phyloP scores from a whole-genome alignment of 1,140 invertebrate species.

The Drosophila sturtevanti region DNA sequence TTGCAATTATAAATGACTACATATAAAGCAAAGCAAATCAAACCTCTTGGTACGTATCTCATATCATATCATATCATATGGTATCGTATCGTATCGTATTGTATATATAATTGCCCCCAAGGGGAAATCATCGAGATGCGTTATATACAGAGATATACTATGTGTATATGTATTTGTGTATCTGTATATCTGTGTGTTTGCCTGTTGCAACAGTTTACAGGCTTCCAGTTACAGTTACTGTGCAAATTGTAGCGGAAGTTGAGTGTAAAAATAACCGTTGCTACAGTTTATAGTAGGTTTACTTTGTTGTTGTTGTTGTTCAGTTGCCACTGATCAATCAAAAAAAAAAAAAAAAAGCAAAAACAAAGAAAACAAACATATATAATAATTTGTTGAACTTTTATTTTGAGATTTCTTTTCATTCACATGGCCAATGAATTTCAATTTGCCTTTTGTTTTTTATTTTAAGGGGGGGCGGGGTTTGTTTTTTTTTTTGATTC shows the following conservation, averaged over 20 bases:
- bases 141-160: not conserved
- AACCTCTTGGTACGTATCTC: not conserved
- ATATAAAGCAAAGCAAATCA: too few relatives aligned
- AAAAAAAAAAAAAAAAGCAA: too few relatives aligned
- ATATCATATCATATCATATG: not conserved
- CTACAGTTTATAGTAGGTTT: not conserved
- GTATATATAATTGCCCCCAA: slow-evolving; percentile 45
- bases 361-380: too few relatives aligned
- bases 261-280: not conserved
- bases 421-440: too few relatives aligned
- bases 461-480: too few relatives aligned
- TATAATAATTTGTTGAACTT: too few relatives aligned
- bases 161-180: too few relatives aligned
- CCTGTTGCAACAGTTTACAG: slow-evolving; percentile 4
- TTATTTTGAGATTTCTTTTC: too few relatives aligned
- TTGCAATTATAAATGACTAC: slow-evolving; percentile 49
- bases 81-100: not conserved
- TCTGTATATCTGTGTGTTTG: not conserved
- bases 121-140: slow-evolving; percentile 45
- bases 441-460: too few relatives aligned
- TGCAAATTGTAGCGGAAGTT: slow-evolving; percentile 5
- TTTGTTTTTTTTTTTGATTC: too few relatives aligned
- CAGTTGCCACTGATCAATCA: too few relatives aligned
- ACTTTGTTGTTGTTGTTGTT: not conserved
- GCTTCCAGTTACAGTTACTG: slow-evolving; percentile 15